Evolutionary conservation across 2,888 invertebrate genomes (phyloP).

Genomic region (Papilio elwesi): DNA sequence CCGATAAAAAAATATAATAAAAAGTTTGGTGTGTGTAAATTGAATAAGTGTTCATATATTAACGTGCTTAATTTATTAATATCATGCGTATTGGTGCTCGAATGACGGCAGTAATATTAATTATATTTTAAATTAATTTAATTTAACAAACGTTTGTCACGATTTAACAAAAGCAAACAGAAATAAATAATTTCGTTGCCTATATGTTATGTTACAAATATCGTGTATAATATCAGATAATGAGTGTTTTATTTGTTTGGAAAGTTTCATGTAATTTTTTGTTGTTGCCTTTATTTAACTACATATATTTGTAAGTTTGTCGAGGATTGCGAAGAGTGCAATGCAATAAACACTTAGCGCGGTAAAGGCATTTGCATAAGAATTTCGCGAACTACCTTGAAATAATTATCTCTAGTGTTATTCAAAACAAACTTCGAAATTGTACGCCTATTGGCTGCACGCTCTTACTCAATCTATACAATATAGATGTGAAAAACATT

Average conservation of each 20-base stretch:
- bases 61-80: too few species aligned
- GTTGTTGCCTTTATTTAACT: neutral
- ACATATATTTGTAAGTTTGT: constrained; percentile 3
- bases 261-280: constrained; percentile 6
- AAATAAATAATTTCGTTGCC: neutral
- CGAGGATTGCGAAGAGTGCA: constrained; percentile 53
- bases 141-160: too few species aligned
- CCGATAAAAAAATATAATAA: constrained; percentile 1
- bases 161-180: too few species aligned
- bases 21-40: neutral
- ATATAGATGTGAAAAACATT: neutral
- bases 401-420: constrained; percentile 48
- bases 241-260: neutral
- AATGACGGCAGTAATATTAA: neutral
- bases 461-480: neutral
- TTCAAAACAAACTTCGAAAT: constrained; percentile 42
- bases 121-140: neutral
- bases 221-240: neutral
- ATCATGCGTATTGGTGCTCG: neutral
- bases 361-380: constrained; percentile 67
- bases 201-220: neutral
- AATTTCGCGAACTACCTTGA: constrained; percentile 70
- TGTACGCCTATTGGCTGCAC: neutral
- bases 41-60: neutral
- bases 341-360: constrained; percentile 43